These are phyloP conservation scores for Acrocephalus kingi DNA, from an alignment of 2,113 vertebrate species.

Conservation along the genomic window DNA sequence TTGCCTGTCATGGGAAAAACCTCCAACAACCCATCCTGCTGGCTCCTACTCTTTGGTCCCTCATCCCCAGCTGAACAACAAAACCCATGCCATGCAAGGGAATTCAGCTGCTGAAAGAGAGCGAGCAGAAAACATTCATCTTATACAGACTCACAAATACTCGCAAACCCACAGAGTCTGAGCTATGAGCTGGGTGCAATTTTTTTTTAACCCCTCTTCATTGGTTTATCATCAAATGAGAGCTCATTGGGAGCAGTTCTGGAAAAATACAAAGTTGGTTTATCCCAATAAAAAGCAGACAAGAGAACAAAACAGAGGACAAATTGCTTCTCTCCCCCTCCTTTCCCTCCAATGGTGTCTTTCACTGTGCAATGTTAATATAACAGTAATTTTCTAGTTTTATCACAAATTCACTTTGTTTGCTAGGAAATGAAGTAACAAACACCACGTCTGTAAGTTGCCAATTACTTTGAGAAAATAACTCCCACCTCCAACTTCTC, in stretches of 20 bases:
- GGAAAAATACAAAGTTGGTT: not conserved
- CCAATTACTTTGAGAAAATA: not conserved
- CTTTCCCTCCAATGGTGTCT: not conserved
- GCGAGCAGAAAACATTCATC: not conserved
- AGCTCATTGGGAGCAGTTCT: not conserved
- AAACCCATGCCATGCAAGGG: not conserved
- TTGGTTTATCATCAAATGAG: not conserved
- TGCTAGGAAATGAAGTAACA: not conserved
- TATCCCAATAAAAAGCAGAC: not conserved
- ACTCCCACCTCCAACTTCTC: not conserved
- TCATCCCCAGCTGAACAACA: accelerated
- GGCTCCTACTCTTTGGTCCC: not conserved
- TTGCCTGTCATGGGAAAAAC: not conserved
- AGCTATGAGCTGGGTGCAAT: not conserved
- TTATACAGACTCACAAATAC: not conserved
- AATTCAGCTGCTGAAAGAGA: not conserved
- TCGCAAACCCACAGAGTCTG: not conserved
- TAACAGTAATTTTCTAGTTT: not conserved
- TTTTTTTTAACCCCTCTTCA: accelerated
- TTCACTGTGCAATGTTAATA: not conserved
- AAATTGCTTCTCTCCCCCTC: not conserved
- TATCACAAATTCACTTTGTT: not conserved
- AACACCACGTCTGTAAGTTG: not conserved
- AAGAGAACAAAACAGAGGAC: not conserved
- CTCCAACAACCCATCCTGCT: not conserved